Percentiles rank a stretch among this genome's conserved stretches.
These are phyloP conservation scores for Theocolax elegans DNA, from an alignment of 1,140 invertebrate species.

Conservation along the genomic window DNA sequence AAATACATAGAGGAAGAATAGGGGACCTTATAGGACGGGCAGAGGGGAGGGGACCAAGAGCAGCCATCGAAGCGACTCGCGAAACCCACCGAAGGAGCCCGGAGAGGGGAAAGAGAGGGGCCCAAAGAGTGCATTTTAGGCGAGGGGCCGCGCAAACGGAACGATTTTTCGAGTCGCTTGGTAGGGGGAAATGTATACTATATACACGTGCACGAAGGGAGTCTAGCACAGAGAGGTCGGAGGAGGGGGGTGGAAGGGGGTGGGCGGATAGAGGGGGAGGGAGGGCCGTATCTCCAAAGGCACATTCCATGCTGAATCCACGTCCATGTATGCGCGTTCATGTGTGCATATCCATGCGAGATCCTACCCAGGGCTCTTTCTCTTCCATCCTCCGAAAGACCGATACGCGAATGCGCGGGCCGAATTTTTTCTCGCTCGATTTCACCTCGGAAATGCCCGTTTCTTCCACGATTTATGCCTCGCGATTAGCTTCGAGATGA, in stretches of 20 bases:
- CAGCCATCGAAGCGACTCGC: no score
- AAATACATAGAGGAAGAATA: conserved; percentile 34
- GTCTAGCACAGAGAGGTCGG: background rate
- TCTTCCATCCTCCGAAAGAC: no score
- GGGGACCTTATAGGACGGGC: conserved; percentile 9
- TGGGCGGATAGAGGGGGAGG: no score
- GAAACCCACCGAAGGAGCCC: no score
- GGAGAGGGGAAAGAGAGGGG: background rate
- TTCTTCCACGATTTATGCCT: conserved; percentile 35
- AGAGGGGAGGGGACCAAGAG: background rate
- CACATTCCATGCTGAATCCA: no score
- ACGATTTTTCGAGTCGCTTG: no score
- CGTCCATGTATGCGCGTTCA: no score
- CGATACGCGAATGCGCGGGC: no score
- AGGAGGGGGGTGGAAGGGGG: background rate
- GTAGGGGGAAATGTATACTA: no score
- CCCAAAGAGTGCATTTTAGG: background rate
- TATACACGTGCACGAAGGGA: background rate
- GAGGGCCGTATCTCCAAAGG: no score
- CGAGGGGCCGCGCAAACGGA: conserved; percentile 1
- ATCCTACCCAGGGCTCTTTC: no score
- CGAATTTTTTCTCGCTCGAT: conserved; percentile 46
- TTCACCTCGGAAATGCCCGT: conserved; percentile 40
- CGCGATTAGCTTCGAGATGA: conserved; percentile 32
- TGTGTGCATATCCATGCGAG: no score